phyloP scores from a whole-genome alignment of 2,113 vertebrate genomes.

The Perognathus longimembris region DNA sequence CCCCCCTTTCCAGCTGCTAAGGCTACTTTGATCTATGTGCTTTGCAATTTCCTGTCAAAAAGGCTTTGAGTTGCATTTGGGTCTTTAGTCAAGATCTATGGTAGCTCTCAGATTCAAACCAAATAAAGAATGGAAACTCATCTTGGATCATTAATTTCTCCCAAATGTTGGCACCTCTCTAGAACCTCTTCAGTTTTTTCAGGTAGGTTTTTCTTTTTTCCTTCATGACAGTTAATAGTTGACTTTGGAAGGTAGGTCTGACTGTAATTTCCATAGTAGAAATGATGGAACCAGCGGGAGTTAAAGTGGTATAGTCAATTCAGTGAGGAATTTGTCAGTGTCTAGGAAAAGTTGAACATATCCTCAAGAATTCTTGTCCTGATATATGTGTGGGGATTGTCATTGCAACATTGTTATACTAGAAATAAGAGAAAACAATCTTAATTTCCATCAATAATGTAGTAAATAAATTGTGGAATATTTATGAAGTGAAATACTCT shows the following conservation, averaged over 20 bases:
- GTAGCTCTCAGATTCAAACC: neutral
- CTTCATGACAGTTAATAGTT: constrained; percentile 24
- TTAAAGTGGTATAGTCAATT: neutral
- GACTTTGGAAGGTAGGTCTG: neutral
- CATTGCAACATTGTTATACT: neutral
- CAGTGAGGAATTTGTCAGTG: neutral
- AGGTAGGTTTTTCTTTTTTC: neutral
- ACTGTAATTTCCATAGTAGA: neutral
- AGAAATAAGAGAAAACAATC: constrained; percentile 2
- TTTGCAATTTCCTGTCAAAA: constrained; percentile 25
- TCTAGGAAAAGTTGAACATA: neutral
- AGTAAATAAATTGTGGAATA: neutral
- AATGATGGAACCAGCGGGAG: neutral
- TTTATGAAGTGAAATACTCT: constrained; percentile 10
- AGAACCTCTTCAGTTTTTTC: neutral
- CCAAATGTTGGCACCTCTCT: neutral
- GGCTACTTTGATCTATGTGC: neutral
- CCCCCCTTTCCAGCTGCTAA: neutral
- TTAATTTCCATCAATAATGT: neutral
- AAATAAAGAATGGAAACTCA: neutral
- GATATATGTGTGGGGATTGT: neutral
- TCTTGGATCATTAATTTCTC: neutral
- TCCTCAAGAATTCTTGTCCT: neutral
- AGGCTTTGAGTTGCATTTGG: neutral
- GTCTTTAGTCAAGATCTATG: neutral